A percentile compares a stretch with the other conserved stretches of the same genome.
Evolutionary conservation across 2,797 vertebrate species (phyloP).

Genomic region (Poeciliopsis paucimaculata): DNA sequence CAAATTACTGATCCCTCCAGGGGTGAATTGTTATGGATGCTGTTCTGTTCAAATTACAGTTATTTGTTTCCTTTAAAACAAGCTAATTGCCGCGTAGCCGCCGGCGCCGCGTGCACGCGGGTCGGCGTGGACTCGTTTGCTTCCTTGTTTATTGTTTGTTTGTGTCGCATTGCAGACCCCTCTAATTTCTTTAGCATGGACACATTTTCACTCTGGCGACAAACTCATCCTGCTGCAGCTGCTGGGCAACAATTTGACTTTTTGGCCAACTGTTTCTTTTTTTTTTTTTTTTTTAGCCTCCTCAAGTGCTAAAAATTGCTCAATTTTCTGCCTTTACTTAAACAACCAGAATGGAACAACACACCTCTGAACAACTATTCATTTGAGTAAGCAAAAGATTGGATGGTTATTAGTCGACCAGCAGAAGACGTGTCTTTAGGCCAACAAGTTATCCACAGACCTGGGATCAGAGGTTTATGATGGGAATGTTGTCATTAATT

Average conservation of each 20-base stretch:
- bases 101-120: constrained; percentile 28
- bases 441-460: not conserved
- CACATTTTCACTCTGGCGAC: constrained; percentile 62
- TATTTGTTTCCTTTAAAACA: constrained; percentile 82
- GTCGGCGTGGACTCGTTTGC: constrained; percentile 44
- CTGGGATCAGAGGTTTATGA: not conserved
- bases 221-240: constrained; percentile 65
- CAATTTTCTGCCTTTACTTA: not conserved
- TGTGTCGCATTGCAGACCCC: constrained; percentile 65
- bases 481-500: too few relatives aligned
- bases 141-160: constrained; percentile 75
- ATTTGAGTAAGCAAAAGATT: not conserved
- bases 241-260: constrained; percentile 57
- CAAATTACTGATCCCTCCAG: constrained; percentile 71
- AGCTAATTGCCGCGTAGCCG: constrained; percentile 80
- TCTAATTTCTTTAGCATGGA: constrained; percentile 68
- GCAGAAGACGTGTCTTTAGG: not conserved
- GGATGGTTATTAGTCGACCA: not conserved
- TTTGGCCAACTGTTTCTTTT: constrained; percentile 35
- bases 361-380: not conserved
- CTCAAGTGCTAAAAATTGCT: not conserved
- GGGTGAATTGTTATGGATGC: constrained; percentile 78
- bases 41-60: constrained; percentile 78
- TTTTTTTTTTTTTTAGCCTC: too few relatives aligned
- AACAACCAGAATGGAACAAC: not conserved